Evolutionary conservation across 1,140 invertebrate genomes (phyloP), one percentile per base, ranked within the genome.

Genomic region (Eubasilissa regina): DNA sequence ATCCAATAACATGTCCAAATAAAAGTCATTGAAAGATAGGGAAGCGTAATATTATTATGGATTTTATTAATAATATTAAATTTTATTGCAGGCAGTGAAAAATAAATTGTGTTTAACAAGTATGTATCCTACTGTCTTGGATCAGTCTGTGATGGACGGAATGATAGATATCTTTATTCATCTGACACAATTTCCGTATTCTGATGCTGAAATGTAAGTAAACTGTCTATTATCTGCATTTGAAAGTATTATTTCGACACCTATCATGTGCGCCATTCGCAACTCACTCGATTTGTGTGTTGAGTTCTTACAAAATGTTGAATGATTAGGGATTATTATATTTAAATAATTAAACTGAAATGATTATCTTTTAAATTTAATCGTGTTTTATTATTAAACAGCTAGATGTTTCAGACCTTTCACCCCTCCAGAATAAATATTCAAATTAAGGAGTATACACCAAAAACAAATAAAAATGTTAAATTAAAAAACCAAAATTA

Each of bases 161-260:
- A 53, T 73, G 21, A 55, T 53, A 13, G 51, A 73, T 10, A 10
- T 73, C 17, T 73, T 73, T 15, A 25, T 73, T 25, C 21, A 25
- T n/a, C 12, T 73, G 47, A 73, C 68, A 53, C 47, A 55, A 53
- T 21, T 73, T 0, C 51, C 68, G 19, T 19, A 73, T 44, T 21
- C n/a, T 19, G 68, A 73, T 6, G 68, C 68, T 55, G 21, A 25
- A 73, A 25, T 12, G 68, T 73, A 73, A 73, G 68, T 53, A 35
- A 12, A 12, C 35, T 35, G 19, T 47, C 6, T 6, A 64, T 11
- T 19, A 45, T 0, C 44, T 47, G 11, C n/a, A 4, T 15, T 15
- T 68, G 10, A 17, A 19, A 66, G 43, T 6, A 10, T 12, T 43
- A 43, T 64, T 25, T 10, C 19, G 17, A 10, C 1, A 15, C 44